Base-by-base conservation (phyloP, 2,797 vertebrate genomes). In the Danio jaintianensis region DNA sequence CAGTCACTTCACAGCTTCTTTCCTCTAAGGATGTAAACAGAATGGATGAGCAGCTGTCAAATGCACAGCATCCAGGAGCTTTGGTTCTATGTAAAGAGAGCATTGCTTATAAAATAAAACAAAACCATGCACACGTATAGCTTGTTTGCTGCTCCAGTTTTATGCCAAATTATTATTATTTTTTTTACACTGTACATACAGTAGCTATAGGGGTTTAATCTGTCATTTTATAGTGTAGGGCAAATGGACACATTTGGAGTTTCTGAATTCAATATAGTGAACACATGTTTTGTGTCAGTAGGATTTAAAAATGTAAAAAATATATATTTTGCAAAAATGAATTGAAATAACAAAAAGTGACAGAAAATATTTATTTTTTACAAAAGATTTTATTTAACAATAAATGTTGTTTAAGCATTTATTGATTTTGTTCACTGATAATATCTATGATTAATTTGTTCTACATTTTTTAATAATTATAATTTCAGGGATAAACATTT, bases 1-100 rank as follows among this genome's bases (percentile, higher is more conserved):
- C 52, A 20, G n/a, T 56, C 38, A 42, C 40, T 15, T 22, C 38
- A 56, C 18, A 43, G 12, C 12, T 42, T 42, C 53, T 20, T 43
- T 56, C 12, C 36, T 55, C 52, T 55, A 43, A 8, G 43, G 64
- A 48, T 20, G 18, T 67, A 48, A 67, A 56, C 69, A 56, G 43
- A 43, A 72, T 15, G 18, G 8, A 56, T 72, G 18, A 15, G n/a
- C 38, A 56, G 38, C 52, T 56, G 13, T 22, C 18, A 11, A 16
- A 45, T 58, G 22, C 15, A n/a, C n/a, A 7, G 36, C 47, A 11
- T 68, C 22, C 45, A 50, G 9, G 13, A 68, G 40, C n/a, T 64
- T 64, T 43, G 45, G 7, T 8, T 11, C 15, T 68, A n/a, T 2
- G 2, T 15, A n/a, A 68, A 36, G 13, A 1, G 20, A n/a, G n/a